A percentile compares a stretch with the other conserved stretches of the same genome.
These are phyloP conservation scores for Tipula vernalis DNA, from an alignment of 2,888 invertebrate genomes.

Conservation along the genomic window DNA sequence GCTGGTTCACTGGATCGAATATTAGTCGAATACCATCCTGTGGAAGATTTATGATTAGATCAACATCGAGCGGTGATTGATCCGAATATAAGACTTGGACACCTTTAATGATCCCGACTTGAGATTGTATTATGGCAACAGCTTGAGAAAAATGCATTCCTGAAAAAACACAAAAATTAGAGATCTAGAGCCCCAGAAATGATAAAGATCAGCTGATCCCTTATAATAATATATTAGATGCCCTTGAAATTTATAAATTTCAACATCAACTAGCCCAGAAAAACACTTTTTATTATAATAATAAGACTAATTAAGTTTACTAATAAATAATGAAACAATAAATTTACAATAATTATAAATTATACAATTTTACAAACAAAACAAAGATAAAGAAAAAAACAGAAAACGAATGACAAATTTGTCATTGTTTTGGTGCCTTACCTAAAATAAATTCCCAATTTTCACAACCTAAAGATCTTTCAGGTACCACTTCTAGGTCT, in stretches of 20 bases:
- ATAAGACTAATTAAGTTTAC: background rate
- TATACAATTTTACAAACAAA: background rate
- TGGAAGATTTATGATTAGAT: constrained; percentile 90
- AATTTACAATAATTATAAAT: background rate
- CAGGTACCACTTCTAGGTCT: constrained; percentile 93
- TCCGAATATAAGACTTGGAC: constrained; percentile 96
- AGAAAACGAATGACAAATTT: background rate
- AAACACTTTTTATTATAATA: background rate
- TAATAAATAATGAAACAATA: background rate
- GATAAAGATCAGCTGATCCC: background rate
- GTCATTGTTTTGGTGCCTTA: constrained; percentile 37
- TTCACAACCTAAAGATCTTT: constrained; percentile 89
- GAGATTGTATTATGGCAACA: constrained; percentile 90
- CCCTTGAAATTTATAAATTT: background rate
- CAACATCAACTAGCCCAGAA: background rate
- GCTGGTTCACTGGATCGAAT: constrained; percentile 90
- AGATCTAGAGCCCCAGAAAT: background rate
- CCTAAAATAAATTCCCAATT: constrained; percentile 96
- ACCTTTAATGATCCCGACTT: constrained; percentile 88
- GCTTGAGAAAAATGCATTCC: constrained; percentile 99
- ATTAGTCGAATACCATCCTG: constrained; percentile 93
- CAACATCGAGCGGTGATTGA: constrained; percentile 88
- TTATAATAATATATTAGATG: background rate
- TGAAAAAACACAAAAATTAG: constrained; percentile 35
- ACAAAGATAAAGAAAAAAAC: background rate